Percentiles rank a stretch among this genome's conserved stretches.
These are phyloP conservation scores for Pasiphila rectangulata DNA, from an alignment of 2,888 invertebrate species.

Conservation along the genomic window DNA sequence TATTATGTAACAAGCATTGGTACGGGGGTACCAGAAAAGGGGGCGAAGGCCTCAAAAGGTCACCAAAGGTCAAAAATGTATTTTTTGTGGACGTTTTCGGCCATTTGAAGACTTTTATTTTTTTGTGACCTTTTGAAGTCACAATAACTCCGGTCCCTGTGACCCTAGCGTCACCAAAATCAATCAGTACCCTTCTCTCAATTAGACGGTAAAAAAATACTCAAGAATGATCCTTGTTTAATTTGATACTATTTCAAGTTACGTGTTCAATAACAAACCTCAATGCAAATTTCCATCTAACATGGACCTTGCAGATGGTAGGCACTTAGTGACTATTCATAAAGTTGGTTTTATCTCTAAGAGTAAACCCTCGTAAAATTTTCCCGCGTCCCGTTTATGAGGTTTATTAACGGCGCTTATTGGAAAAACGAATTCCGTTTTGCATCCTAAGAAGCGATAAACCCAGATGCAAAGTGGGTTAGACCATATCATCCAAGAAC, in stretches of 20 bases:
- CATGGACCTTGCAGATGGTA: not conserved
- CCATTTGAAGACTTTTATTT: too few species aligned
- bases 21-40: too few species aligned
- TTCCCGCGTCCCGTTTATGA: not conserved
- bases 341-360: too few species aligned
- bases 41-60: too few species aligned
- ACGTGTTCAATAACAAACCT: slow-evolving; percentile 9
- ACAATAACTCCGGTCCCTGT: too few species aligned
- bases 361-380: slow-evolving; percentile 1
- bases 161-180: too few species aligned
- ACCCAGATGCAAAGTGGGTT: not conserved
- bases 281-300: not conserved
- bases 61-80: too few species aligned
- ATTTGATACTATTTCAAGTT: slow-evolving; percentile 5
- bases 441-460: slow-evolving; percentile 1
- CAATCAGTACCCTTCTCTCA: too few species aligned
- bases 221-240: slow-evolving; percentile 6
- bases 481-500: not conserved
- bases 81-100: too few species aligned
- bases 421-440: slow-evolving; percentile 6
- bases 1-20: too few species aligned
- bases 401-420: slow-evolving; percentile 2
- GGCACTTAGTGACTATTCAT: not conserved
- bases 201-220: too few species aligned
- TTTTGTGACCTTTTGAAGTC: too few species aligned